phyloP scores from a whole-genome alignment of 2,797 vertebrate genomes.

The Gobionotothen gibberifrons region DNA sequence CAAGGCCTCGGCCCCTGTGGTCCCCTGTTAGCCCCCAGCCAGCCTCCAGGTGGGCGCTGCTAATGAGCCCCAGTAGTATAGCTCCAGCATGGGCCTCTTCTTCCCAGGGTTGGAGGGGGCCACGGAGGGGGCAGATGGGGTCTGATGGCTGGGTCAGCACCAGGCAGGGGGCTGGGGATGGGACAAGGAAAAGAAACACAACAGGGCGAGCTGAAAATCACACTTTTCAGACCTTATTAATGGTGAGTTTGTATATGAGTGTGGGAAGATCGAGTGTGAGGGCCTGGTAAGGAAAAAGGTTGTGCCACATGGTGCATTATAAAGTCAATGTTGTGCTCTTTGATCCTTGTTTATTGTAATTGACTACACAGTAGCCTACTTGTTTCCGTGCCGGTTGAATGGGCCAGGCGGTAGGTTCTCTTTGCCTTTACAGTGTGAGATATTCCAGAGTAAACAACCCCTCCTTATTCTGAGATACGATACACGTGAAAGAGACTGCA shows the following conservation, averaged over 20 bases:
- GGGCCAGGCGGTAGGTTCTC: conserved; percentile 70
- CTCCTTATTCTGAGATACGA: conserved; percentile 56
- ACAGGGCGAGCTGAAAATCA: conserved; percentile 68
- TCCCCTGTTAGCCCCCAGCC: conserved; percentile 80
- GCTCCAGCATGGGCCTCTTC: conserved; percentile 80
- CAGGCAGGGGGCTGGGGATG: conserved; percentile 77
- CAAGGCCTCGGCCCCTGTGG: conserved; percentile 82
- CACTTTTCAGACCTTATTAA: conserved; percentile 76
- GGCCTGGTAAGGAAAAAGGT: conserved; percentile 57
- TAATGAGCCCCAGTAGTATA: conserved; percentile 88
- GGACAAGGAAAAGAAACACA: conserved; percentile 67
- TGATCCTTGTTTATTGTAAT: conserved; percentile 76
- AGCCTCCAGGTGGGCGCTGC: conserved; percentile 88
- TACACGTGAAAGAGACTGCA: conserved; percentile 71
- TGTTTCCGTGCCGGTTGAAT: conserved; percentile 71
- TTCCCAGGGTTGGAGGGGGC: conserved; percentile 76
- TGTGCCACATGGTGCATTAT: conserved; percentile 71
- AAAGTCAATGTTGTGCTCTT: conserved; percentile 68
- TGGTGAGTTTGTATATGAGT: conserved; percentile 73
- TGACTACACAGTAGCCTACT: conserved; percentile 71
- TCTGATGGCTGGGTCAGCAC: conserved; percentile 80
- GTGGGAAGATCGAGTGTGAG: conserved; percentile 73
- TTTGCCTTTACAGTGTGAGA: conserved; percentile 73
- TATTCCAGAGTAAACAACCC: conserved; percentile 78
- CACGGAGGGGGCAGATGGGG: conserved; percentile 54